Conservation (phyloP, 2,797 vertebrate genomes). For the Coranthus polyacanthus region DNA sequence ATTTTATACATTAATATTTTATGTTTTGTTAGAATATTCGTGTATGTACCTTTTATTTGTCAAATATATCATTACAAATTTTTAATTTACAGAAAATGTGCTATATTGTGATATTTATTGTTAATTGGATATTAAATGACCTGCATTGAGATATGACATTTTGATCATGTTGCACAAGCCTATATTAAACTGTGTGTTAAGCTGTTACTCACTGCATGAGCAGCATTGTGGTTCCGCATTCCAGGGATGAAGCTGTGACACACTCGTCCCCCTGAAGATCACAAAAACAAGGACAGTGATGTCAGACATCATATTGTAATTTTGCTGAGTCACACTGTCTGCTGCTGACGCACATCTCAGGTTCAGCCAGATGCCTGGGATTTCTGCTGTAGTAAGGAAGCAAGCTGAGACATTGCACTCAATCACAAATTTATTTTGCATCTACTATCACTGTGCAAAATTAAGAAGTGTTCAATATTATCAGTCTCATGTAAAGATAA, state of each 20-base stretch:
- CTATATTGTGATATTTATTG: no score
- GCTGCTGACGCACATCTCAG: constrained; percentile 29
- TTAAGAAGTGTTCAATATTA: background rate
- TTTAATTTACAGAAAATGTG: no score
- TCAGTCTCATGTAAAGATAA: background rate
- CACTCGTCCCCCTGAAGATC: constrained; percentile 82
- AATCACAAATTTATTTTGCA: background rate
- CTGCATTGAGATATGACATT: no score
- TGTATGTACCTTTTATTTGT: no score
- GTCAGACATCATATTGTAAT: constrained; percentile 39
- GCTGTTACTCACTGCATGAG: constrained; percentile 77
- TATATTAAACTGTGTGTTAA: no score
- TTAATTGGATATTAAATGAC: no score
- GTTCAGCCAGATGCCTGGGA: constrained; percentile 12
- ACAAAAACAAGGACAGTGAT: constrained; percentile 50
- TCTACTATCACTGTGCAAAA: no score
- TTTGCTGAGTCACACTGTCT: constrained; percentile 43
- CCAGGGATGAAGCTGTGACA: constrained; percentile 87
- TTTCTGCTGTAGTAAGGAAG: constrained; percentile 8
- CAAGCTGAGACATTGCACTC: background rate
- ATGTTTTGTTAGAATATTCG: no score
- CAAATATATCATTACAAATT: no score
- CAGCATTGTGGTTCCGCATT: constrained; percentile 80
- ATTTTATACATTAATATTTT: no score
- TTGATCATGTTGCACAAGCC: no score